Base-by-base conservation (phyloP, 1,140 invertebrate species). In the Neoseiulus cucumeris region DNA sequence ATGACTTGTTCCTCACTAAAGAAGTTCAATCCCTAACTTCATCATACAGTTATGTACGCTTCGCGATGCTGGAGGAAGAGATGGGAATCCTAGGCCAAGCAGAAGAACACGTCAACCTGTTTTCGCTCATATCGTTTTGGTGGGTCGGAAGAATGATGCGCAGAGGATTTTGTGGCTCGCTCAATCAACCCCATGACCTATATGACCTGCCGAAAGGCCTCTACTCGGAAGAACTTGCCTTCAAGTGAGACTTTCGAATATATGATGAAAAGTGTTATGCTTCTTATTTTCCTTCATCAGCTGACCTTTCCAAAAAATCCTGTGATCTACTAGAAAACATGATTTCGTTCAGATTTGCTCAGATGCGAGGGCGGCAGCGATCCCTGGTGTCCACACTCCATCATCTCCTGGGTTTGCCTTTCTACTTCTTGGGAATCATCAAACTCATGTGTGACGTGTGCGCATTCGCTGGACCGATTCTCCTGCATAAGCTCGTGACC, bases 351-450 rank as follows among this genome's bases (percentile, higher is more conserved):
- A 59, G 51, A 20, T 59, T 18, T 59, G 14, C 51, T 17, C 51
- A 25, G 22, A 17, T 25, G 51, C 33, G 25, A 9, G 33, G 33
- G 9, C 51, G 14, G 51, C 14, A 81, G 70, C 75, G 81, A 4
- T 82, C 83, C 1, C 73, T 95, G 14, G 72, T 92, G 0, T 79
- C 78, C 68, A 82, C 85, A 0, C 74, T 96, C n/a, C 84, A 91
- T 72, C 80, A 77, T 66, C 84, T 84, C 70, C 97, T 91, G 77
- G 91, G 87, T 25, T 73, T 82, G 66, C 83, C 91, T 73, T 97
- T 94, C 79, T 91, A 92, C 72, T 79, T 81, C 18, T 83, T 96
- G 72, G 94, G 92, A 30, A 73, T 94, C 67, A 73, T 96, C 2
- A 90, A 91, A 75, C 79, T 98, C 29, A 72, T 87, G 2, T 82